Percentiles rank a stretch among this genome's conserved stretches.
Conservation (phyloP, 2,888 invertebrate genomes). For the Thereva unica region DNA sequence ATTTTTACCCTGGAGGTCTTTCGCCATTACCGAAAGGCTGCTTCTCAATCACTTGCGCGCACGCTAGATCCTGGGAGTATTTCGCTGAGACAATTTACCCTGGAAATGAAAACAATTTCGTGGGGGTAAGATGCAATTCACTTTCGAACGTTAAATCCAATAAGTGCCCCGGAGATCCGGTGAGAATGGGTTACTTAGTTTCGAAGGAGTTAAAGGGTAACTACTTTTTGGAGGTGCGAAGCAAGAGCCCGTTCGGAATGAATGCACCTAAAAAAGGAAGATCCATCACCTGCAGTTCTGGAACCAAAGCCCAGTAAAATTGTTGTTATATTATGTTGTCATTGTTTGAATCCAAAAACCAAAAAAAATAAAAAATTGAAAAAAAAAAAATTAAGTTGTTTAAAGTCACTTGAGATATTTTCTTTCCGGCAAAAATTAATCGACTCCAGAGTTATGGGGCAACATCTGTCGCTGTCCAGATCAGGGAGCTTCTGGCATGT, state of each 20-base stretch:
- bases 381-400: no score
- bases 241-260: conserved; percentile 49
- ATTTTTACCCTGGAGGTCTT: conserved; percentile 54
- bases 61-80: conserved; percentile 51
- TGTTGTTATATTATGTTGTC: no score
- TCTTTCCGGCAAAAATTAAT: no score
- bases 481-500: no score
- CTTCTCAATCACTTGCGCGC: conserved; percentile 49
- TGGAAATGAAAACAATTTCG: conserved; percentile 48
- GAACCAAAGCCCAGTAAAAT: no score
- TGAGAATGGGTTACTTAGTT: conserved; percentile 53
- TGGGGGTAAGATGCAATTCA: conserved; percentile 49
- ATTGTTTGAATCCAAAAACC: no score
- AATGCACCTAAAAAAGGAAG: conserved; percentile 5
- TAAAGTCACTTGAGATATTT: no score
- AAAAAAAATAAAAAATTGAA: no score
- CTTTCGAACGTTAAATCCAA: conserved; percentile 47
- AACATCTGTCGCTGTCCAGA: no score
- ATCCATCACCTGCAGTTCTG: no score
- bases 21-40: conserved; percentile 51
- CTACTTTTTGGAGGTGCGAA: conserved; percentile 53
- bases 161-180: conserved; percentile 47
- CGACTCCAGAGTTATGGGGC: no score
- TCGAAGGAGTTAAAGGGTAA: conserved; percentile 51
- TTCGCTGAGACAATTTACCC: conserved; percentile 53